Percentiles rank a stretch among this genome's conserved stretches.
These are phyloP conservation scores for Protobothrops flavoviridis DNA, from an alignment of 2,113 vertebrate genomes.

Conservation along the genomic window DNA sequence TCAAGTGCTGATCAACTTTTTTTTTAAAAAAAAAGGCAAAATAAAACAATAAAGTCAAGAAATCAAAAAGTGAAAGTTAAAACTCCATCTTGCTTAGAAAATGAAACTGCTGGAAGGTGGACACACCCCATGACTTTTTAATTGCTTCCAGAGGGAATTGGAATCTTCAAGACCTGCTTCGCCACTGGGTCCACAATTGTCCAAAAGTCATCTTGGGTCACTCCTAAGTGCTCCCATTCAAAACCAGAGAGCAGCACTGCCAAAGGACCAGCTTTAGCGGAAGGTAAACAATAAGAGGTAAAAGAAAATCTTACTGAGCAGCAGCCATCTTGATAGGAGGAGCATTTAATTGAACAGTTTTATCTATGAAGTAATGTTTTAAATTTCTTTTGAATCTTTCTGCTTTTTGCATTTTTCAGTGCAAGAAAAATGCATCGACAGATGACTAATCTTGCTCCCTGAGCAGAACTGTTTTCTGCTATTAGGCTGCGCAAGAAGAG, in stretches of 20 bases:
- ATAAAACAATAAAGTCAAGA: too few species aligned
- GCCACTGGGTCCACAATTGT: background rate
- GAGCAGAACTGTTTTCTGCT: background rate
- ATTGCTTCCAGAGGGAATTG: background rate
- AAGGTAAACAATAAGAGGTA: background rate
- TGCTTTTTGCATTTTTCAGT: background rate
- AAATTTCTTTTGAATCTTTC: background rate
- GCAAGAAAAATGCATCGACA: background rate
- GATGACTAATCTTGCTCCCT: background rate
- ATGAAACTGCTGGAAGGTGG: too few species aligned
- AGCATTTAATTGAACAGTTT: background rate
- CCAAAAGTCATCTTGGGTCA: too few species aligned
- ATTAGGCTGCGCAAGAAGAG: background rate
- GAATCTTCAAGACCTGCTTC: background rate
- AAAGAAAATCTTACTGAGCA: background rate
- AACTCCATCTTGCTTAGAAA: too few species aligned
- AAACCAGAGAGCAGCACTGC: background rate
- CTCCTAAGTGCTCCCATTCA: too few species aligned
- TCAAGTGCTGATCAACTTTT: too few species aligned
- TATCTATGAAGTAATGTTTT: background rate
- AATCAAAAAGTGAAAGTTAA: too few species aligned
- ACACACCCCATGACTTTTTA: background rate
- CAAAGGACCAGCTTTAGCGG: background rate
- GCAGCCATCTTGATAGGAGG: background rate
- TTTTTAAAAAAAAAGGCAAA: too few species aligned